Evolutionary conservation across 1,140 invertebrate species (phyloP).

Genomic region (Arion vulgaris): DNA sequence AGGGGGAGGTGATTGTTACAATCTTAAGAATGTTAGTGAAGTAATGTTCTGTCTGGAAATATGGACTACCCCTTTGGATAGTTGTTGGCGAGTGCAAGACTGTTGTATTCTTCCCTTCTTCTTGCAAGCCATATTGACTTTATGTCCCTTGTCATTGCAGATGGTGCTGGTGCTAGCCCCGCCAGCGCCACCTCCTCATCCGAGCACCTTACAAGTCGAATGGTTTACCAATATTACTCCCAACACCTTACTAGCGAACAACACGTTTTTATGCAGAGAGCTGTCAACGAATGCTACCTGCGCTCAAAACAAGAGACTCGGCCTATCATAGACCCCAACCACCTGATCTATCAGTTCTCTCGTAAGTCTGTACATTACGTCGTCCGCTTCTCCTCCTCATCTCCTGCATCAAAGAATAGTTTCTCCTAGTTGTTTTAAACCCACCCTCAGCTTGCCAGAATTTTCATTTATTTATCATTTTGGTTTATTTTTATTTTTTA

Average conservation of each 20-base stretch:
- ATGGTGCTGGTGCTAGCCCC: conserved; percentile 29
- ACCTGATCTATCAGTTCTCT: conserved; percentile 71
- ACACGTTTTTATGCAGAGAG: conserved; percentile 67
- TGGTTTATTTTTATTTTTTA: background rate
- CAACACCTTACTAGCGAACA: conserved; percentile 68
- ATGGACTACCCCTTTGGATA: too few relatives aligned
- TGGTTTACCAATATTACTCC: conserved; percentile 69
- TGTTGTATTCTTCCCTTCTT: background rate
- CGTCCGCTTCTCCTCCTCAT: background rate
- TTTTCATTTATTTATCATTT: background rate
- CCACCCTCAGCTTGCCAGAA: conserved; percentile 13
- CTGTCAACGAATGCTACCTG: conserved; percentile 65
- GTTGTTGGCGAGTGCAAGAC: background rate
- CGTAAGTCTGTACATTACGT: conserved; percentile 61
- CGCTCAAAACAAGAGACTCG: conserved; percentile 57
- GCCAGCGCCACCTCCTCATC: conserved; percentile 48
- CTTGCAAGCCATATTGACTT: conserved; percentile 26
- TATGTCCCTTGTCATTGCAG: conserved; percentile 40
- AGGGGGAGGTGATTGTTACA: too few relatives aligned
- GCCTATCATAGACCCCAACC: conserved; percentile 59
- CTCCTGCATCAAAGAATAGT: background rate
- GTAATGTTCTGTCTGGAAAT: too few relatives aligned
- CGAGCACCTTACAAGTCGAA: conserved; percentile 65
- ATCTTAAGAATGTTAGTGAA: too few relatives aligned
- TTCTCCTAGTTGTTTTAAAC: conserved; percentile 20